Base-by-base conservation (phyloP, 2,113 vertebrate genomes). In the Cervus canadensis region DNA sequence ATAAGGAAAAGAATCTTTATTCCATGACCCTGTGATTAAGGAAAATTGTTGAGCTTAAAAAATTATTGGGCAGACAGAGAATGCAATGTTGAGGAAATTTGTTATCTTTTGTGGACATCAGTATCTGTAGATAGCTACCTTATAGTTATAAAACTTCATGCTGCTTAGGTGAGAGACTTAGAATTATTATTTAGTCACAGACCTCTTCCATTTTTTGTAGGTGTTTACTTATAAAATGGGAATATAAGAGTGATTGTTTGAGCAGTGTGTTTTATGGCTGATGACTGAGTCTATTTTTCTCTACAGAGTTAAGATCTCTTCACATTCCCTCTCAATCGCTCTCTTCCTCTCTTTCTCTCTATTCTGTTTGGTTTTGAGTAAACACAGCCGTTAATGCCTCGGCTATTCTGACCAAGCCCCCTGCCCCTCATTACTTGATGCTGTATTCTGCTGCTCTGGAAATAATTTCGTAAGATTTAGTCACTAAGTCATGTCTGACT, bases 1-100 rank as follows among this genome's bases (percentile, higher is more conserved):
- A 30, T 56, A 91, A 93, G 60, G n/a, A 93, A 87, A 94, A 91
- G n/a, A 60, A 28, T 89, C 88, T 76, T 94, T 81, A 81, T 91
- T 85, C 59, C 62, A 23, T 67, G 81, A 60, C 10, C 26, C 19
- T 59, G 17, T 60, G 71, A 91, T 26, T 33, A 88, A 90, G 40
- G 14, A 67, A 64, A 96, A 82, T 74, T 28, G 30, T 10, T 56
- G 81, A 89, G 48, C 85, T 95, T 74, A 81, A 92, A 84, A 84
- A 10, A 79, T 86, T 15, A 26, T 33, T n/a, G 94, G 67, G 30
- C 26, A 13, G 23, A 43, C 36, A 16, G 12, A 94, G 7, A 1
- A 0, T 30, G 52, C 4, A 71, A 5, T 25, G 33, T 23, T 36
- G 84, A 71, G 26, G 90, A 74, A 17, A 23, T 45, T 36, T 40